Conservation (phyloP, 2,113 vertebrate genomes). For the Elephantulus edwardii region DNA sequence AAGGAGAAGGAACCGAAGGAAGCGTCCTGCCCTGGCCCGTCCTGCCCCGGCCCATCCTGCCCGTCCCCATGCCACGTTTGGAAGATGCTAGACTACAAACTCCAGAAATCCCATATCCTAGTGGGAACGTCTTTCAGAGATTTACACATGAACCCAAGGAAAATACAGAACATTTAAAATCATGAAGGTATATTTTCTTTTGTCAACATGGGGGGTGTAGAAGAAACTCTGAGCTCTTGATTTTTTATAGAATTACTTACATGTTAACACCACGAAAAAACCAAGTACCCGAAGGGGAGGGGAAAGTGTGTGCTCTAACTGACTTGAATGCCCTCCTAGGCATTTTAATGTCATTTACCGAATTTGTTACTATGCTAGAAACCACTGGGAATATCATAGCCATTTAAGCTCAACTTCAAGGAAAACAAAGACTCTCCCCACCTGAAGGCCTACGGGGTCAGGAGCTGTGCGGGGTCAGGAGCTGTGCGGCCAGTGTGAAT, state of each 20-base stretch:
- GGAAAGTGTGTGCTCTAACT: not conserved
- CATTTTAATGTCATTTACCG: not conserved
- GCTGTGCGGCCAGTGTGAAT: too few relatives aligned
- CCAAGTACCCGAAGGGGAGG: not conserved
- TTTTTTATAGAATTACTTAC: conserved; percentile 46
- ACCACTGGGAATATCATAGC: not conserved
- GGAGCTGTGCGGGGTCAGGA: too few relatives aligned
- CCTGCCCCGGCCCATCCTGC: not conserved
- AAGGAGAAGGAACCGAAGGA: not conserved
- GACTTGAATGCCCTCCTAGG: not conserved
- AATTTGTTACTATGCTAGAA: not conserved
- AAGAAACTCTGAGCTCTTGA: conserved; percentile 35
- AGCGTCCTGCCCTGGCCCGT: not conserved
- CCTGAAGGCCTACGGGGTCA: too few relatives aligned
- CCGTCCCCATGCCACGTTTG: not conserved
- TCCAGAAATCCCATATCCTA: not conserved
- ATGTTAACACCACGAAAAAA: not conserved
- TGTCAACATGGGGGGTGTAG: conserved; percentile 36
- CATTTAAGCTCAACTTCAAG: too few relatives aligned
- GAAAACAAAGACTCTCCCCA: too few relatives aligned
- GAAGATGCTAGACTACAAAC: not conserved
- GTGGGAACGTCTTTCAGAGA: conserved; percentile 24
- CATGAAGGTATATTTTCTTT: conserved; percentile 36
- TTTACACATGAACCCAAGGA: conserved; percentile 32
- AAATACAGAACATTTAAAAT: conserved; percentile 41